Base-by-base conservation (phyloP, 1,140 invertebrate species). In the Cydia strobilella region DNA sequence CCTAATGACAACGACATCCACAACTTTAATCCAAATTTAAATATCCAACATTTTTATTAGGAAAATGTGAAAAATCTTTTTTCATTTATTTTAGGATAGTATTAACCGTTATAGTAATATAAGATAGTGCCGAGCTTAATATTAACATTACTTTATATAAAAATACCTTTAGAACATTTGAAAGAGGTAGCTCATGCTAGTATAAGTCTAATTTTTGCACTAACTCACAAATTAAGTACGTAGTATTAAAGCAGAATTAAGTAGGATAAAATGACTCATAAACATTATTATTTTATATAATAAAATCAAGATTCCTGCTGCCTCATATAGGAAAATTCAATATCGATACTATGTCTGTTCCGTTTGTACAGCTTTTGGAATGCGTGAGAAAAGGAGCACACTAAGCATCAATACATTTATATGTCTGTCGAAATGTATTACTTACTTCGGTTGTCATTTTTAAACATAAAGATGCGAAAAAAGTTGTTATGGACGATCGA, bases 81-180 rank as follows among this genome's bases (percentile, higher is more conserved):
- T 83, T 84, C 74, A 75, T 76, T 74, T 54, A 48, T 76, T 79
- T 80, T 84, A 86, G 85, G 85, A 88, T 84, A 86, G 74, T 76
- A 59, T 74, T 42, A 74, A 83, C 79, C 79, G 81, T 76, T 77
- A 72, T 48, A 84, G 82, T 88, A 80, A 84, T 77, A 77, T 80
- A 84, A 79, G 27, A 74, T 63, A 80, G 79, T 74, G 51, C 72
- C 62, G 54, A 25, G 73, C 65, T 74, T 85, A 81, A 81, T 78
- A 76, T 80, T 87, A 86, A 83, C 75, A 80, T 79, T 82, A 81
- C 76, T 86, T 83, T 81, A 79, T 91, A 91, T 77, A 91, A 88
- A 90, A 91, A 90, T 89, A 91, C 76, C 79, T 89, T 90, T 87
- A 88, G 82, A 89, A 86, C 76, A 84, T 82, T 85, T 79, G 82